Evolutionary conservation across 2,113 vertebrate genomes (phyloP), one percentile per base, ranked within the genome.

Genomic region (Scortum barcoo): DNA sequence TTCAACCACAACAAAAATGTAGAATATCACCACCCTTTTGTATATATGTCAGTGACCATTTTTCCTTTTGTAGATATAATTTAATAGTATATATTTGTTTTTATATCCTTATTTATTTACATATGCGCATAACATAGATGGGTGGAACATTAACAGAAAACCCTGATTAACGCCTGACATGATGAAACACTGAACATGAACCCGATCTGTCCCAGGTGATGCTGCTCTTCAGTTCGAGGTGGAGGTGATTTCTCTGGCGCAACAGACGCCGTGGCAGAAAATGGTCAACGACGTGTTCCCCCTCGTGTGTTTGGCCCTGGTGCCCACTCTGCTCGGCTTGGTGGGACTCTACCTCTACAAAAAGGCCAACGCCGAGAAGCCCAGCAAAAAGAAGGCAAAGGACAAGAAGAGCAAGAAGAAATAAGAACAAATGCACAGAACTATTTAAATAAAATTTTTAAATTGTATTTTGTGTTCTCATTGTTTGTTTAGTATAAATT

Each of bases 361-460:
- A 83, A 99, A 99, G 88, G 95, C 97, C 88, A 96, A 70, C 26
- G 88, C 89, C 14, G 95, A 97, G 87, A 95, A 92, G 77, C 84
- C 96, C 4, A 95, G 94, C 95, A 99, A 97, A 94, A 99, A 97
- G 94, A 98, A 97, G 90, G 93, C 95, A 67, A 99, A 99, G 89
- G 98, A 99, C 78, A 99, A 97, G 95, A 97, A 96, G 93, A 97
- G 95, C 93, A 99, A 99, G 94, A 96, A 96, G 90, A 99, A 99
- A 98, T 96, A 92, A 96, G 78, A 96, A 96, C 91, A 95, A 94
- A 93, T 87, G 94, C 95, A 94, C 95, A 96, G 92, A 94, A 72
- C 73, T 94, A 93, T 94, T 95, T 94, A 94, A 95, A 94, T 93
- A 92, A 94, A 88, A 2, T 33, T 83, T 68, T 88, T 51, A 13